Evolutionary conservation across 2,888 invertebrate species (phyloP), one percentile per base, ranked within the genome.

Genomic region (Furcula furcula): DNA sequence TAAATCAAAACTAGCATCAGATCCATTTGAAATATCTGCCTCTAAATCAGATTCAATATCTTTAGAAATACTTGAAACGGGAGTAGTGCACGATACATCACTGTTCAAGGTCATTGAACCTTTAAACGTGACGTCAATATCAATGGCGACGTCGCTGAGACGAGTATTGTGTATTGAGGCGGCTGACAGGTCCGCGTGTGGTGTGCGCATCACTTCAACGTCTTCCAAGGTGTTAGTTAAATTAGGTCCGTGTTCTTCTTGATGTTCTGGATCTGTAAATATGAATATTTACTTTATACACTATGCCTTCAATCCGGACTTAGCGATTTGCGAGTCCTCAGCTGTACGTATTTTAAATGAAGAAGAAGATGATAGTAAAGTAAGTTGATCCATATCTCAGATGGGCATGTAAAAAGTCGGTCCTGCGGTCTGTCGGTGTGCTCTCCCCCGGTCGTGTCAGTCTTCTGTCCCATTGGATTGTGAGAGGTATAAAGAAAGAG

Each of bases 231-330:
- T 16, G 20, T 12, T 9, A 31, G 1, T 10, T 21, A 9, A n/a
- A 10, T 21, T 10, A 9, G 1, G 18, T 22, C 9, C 14, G 7
- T 7, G 7, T n/a, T n/a, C n/a, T n/a, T 26, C 2, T 22, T 10
- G 10, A 6, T 21, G 10, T 9, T 10, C 29, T 29, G 48, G 29
- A 56, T 36, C 52, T 52, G 31, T 2, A 28, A 30, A 12, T 19
- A 20, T 7, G n/a, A n/a, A n/a, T n/a, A n/a, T n/a, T n/a, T n/a
- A n/a, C n/a, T n/a, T n/a, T n/a, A n/a, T n/a, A n/a, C n/a, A n/a
- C n/a, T n/a, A n/a, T n/a, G n/a, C n/a, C n/a, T n/a, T n/a, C n/a
- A n/a, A n/a, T n/a, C n/a, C n/a, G n/a, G n/a, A 16, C 21, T 4
- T 3, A 13, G 19, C 7, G 15, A n/a, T 29, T 2, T n/a, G 7